Percentiles rank a stretch among this genome's conserved stretches.
phyloP scores from a whole-genome alignment of 2,797 vertebrate genomes.

The Eulemur rubriventer region DNA sequence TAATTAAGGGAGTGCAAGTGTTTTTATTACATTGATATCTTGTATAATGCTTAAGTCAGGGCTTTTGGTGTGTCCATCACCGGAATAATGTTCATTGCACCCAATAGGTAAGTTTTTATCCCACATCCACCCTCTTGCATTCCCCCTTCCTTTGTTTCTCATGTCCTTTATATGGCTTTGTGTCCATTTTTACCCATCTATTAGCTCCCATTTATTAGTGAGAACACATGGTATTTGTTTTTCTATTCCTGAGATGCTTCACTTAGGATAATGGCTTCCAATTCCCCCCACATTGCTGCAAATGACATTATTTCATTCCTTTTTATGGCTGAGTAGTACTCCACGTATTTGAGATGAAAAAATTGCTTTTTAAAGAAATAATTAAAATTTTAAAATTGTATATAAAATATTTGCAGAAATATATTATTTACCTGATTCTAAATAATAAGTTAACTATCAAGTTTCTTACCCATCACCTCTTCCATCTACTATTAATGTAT shows the following conservation, averaged over 20 bases:
- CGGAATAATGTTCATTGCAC: not conserved
- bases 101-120: not conserved
- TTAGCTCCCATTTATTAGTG: not conserved
- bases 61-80: not conserved
- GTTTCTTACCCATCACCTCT: not conserved
- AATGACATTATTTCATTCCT: not conserved
- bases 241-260: not conserved
- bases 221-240: not conserved
- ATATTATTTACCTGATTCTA: not conserved
- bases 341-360: not conserved
- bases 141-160: not conserved
- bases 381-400: not conserved
- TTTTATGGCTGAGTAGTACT: not conserved
- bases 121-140: not conserved
- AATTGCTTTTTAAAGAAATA: not conserved
- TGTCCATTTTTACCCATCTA: not conserved
- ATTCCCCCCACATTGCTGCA: not conserved
- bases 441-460: conserved; percentile 6
- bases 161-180: not conserved
- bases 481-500: not conserved
- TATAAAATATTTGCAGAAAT: not conserved
- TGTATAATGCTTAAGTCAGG: not conserved
- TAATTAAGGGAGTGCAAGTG: not conserved
- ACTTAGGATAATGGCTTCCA: not conserved
- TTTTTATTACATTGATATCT: not conserved